Conservation (phyloP, 2,797 vertebrate species). For the Iguana delicatissima region DNA sequence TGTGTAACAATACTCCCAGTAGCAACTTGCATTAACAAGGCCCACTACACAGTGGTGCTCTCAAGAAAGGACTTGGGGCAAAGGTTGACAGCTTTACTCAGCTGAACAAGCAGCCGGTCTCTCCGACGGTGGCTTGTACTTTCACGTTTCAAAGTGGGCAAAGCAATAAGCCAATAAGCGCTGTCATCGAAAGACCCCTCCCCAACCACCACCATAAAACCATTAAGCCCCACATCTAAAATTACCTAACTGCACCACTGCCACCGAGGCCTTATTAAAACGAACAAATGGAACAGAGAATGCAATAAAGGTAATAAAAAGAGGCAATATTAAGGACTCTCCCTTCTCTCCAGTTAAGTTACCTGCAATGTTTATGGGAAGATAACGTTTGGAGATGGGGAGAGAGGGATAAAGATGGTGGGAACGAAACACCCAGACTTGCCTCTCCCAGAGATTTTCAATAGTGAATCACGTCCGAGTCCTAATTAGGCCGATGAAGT, state of each 20-base stretch:
- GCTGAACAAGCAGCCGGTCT: not conserved
- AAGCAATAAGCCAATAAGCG: too few species aligned
- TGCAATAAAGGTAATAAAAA: not conserved
- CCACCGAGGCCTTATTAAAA: slow-evolving; percentile 1
- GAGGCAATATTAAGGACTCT: not conserved
- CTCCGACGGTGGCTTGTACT: not conserved
- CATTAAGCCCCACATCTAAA: not conserved
- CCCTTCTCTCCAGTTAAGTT: not conserved
- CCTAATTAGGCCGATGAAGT: slow-evolving; percentile 50
- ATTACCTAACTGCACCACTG: not conserved
- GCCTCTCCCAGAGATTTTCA: slow-evolving; percentile 41
- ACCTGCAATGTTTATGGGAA: not conserved
- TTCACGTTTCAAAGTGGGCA: not conserved
- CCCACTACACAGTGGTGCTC: not conserved
- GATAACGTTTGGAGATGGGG: not conserved
- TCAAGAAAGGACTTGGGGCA: not conserved
- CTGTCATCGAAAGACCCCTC: not conserved
- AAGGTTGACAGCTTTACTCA: not conserved
- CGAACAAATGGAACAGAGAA: not conserved
- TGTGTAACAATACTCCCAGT: not conserved
- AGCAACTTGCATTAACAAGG: not conserved
- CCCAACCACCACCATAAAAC: too few species aligned
- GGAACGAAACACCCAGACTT: slow-evolving; percentile 12
- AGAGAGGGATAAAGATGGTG: not conserved
- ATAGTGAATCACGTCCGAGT: slow-evolving; percentile 17